Evolutionary conservation across 2,888 invertebrate genomes (phyloP).

Genomic region (Sinelater perroti): DNA sequence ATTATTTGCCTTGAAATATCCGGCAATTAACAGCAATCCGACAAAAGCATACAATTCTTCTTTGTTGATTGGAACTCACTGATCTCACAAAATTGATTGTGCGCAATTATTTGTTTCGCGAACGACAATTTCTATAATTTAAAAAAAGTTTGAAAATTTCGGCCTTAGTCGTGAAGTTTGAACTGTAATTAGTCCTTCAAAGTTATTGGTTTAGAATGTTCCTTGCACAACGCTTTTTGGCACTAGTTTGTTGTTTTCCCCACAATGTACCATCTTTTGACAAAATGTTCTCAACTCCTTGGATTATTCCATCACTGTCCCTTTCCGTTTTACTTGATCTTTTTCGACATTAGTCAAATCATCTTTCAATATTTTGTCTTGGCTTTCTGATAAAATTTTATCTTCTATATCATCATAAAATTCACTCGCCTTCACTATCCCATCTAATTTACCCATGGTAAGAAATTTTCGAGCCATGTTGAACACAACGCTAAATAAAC

Average conservation of each 20-base stretch:
- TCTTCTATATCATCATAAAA: not conserved
- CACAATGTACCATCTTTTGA: slow-evolving; percentile 4
- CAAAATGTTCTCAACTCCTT: too few species aligned
- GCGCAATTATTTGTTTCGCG: slow-evolving; percentile 2
- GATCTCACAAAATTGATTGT: not conserved
- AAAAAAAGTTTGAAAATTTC: not conserved
- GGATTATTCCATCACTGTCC: not conserved
- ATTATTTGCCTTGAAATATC: not conserved
- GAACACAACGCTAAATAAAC: too few species aligned
- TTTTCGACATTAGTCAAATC: too few species aligned
- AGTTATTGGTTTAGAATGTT: not conserved
- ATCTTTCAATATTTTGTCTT: not conserved
- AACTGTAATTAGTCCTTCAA: not conserved
- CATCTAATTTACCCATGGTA: too few species aligned
- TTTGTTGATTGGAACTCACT: not conserved
- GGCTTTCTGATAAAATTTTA: too few species aligned
- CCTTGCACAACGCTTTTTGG: not conserved
- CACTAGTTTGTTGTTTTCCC: not conserved
- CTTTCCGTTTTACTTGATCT: not conserved
- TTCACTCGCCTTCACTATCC: not conserved
- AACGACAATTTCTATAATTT: not conserved
- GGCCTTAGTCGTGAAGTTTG: not conserved
- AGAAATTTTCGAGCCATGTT: too few species aligned
- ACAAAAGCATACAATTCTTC: not conserved
- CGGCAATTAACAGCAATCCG: slow-evolving; percentile 4